Evolutionary conservation across 2,113 vertebrate genomes (phyloP).

Genomic region (Oreocharis arfaki): DNA sequence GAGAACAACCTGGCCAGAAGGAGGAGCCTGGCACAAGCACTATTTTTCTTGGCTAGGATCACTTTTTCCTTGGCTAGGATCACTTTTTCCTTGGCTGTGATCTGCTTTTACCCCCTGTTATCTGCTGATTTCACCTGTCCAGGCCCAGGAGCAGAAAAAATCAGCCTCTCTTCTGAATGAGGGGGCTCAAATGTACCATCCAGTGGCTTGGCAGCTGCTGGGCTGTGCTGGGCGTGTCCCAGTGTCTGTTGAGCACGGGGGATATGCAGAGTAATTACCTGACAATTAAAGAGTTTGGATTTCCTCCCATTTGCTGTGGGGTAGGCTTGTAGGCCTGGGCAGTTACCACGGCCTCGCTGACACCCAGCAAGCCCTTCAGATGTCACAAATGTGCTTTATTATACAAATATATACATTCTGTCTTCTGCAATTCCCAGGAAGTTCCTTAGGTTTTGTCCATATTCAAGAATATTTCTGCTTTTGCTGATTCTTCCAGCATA

Average conservation of each 20-base stretch:
- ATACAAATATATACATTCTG: not conserved
- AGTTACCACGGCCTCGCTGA: not conserved
- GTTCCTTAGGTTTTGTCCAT: not conserved
- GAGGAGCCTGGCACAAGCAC: not conserved
- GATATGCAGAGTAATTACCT: not conserved
- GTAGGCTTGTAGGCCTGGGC: not conserved
- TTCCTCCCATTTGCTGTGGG: not conserved
- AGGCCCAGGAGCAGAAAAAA: not conserved
- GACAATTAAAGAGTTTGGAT: not conserved
- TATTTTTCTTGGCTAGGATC: not conserved
- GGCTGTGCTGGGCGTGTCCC: not conserved
- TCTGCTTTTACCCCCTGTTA: not conserved
- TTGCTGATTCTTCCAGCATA: not conserved
- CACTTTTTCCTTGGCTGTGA: not conserved
- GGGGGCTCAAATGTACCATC: not conserved
- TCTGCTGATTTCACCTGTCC: not conserved
- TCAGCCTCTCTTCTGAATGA: not conserved
- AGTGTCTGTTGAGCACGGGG: not conserved
- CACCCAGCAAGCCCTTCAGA: not conserved
- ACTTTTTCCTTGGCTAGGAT: not conserved
- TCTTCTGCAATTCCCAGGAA: not conserved
- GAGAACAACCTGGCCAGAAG: not conserved
- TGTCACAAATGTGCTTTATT: not conserved
- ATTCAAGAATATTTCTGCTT: not conserved
- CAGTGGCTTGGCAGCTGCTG: not conserved